Conservation (phyloP, 1,140 invertebrate genomes). For the Calliphora vicina region DNA sequence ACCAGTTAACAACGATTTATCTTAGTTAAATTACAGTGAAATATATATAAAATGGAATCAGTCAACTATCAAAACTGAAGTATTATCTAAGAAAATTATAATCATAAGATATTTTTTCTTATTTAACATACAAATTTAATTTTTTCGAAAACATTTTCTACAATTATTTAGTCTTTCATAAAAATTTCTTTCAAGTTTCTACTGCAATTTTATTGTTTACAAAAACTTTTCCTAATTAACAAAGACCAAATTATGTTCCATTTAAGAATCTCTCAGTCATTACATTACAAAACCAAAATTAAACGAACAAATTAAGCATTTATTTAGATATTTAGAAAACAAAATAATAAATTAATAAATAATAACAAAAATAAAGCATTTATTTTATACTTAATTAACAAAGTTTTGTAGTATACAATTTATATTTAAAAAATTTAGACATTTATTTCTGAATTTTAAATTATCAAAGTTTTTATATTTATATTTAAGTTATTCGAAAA, state of each 20-base stretch:
- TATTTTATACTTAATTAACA: not conserved
- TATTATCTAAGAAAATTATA: too few relatives aligned
- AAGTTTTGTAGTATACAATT: not conserved
- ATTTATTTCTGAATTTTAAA: not conserved
- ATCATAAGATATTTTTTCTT: too few relatives aligned
- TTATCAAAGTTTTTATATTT: not conserved
- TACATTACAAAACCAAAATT: not conserved
- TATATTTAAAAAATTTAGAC: not conserved
- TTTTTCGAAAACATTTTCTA: too few relatives aligned
- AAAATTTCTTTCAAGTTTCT: not conserved
- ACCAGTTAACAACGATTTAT: too few relatives aligned
- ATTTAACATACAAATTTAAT: too few relatives aligned
- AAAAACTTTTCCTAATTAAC: not conserved
- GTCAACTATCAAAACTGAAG: too few relatives aligned
- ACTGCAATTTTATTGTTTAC: not conserved
- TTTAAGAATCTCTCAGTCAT: not conserved
- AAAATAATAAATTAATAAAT: not conserved
- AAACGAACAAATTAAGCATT: not conserved
- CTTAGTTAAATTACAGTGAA: too few relatives aligned
- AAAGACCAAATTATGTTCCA: slow-evolving; percentile 12
- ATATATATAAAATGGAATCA: too few relatives aligned
- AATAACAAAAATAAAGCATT: not conserved
- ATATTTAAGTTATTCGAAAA: not conserved
- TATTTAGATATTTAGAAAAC: not conserved
- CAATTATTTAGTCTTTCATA: too few relatives aligned